phyloP scores from a whole-genome alignment of 2,113 vertebrate species.

The Puma concolor region DNA sequence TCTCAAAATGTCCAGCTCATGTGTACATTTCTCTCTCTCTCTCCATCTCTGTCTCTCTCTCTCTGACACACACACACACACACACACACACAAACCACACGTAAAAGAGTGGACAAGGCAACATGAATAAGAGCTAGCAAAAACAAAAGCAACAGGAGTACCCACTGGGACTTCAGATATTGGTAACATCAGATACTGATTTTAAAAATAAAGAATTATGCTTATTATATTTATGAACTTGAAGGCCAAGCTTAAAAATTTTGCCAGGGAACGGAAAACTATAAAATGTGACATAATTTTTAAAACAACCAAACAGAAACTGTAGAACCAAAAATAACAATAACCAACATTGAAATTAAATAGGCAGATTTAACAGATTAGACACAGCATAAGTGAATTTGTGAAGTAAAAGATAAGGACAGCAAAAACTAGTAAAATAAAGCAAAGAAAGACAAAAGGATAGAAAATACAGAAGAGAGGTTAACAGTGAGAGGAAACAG shows the following conservation, averaged over 20 bases:
- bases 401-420: neutral
- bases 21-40: neutral
- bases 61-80: neutral
- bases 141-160: neutral
- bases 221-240: neutral
- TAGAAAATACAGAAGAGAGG: neutral
- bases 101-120: neutral
- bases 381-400: neutral
- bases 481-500: neutral
- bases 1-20: neutral
- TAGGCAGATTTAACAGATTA: neutral
- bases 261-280: neutral
- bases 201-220: neutral
- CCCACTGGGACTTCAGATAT: neutral
- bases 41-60: neutral
- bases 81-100: neutral
- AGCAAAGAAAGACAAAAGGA: neutral
- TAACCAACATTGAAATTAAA: neutral
- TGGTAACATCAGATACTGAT: neutral
- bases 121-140: neutral
- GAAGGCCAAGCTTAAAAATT: neutral
- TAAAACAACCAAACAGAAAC: neutral
- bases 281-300: neutral
- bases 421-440: neutral
- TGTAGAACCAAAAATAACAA: neutral